A percentile compares a stretch with the other conserved stretches of the same genome.
Evolutionary conservation across 2,113 vertebrate genomes (phyloP).

Genomic region (Cheilinus undulatus): DNA sequence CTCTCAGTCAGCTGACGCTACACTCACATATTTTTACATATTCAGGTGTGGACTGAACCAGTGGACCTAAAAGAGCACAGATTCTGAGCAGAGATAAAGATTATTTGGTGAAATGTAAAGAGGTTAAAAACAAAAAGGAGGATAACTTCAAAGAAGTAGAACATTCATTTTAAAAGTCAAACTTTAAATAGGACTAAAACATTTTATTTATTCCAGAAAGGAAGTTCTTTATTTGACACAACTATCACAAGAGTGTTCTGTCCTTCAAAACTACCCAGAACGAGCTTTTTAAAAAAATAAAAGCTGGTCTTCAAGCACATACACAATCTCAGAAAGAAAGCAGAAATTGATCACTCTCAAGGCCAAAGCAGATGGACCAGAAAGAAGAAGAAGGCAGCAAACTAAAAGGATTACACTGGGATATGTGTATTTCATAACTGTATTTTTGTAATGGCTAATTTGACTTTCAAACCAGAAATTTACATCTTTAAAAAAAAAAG

Average conservation of each 20-base stretch:
- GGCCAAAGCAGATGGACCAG: background rate
- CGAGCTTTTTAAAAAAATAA: background rate
- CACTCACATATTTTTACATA: background rate
- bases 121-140: background rate
- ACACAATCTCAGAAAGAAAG: background rate
- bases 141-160: too few relatives aligned
- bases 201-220: background rate
- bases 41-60: background rate
- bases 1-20: constrained; percentile 22
- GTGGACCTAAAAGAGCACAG: background rate
- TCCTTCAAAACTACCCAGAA: background rate
- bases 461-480: too few relatives aligned
- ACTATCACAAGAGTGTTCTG: background rate
- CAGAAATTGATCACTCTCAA: background rate
- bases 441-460: too few relatives aligned
- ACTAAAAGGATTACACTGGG: background rate
- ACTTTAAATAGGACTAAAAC: background rate
- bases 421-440: background rate
- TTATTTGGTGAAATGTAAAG: too few relatives aligned
- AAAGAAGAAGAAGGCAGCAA: background rate
- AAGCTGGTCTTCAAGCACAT: background rate
- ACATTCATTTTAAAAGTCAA: background rate
- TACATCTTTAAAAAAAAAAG: too few relatives aligned
- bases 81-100: background rate
- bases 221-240: background rate